phyloP scores from a whole-genome alignment of 2,113 vertebrate species.

The Etia nguti region DNA sequence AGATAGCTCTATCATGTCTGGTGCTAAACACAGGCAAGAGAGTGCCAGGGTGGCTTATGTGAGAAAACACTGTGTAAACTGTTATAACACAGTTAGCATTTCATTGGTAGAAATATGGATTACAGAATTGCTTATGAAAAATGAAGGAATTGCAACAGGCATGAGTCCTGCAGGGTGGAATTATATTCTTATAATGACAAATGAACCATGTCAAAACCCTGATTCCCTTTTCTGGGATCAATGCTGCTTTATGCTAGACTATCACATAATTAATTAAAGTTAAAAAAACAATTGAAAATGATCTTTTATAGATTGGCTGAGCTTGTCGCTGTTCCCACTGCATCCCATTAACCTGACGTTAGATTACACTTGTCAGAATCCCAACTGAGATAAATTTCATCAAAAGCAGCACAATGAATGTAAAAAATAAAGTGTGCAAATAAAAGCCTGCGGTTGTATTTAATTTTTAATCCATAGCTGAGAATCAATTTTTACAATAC shows the following conservation, averaged over 20 bases:
- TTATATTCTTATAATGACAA: neutral
- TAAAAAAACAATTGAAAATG: slow-evolving; percentile 10
- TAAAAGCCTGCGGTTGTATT: slow-evolving; percentile 25
- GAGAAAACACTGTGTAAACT: slow-evolving; percentile 43
- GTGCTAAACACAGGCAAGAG: slow-evolving; percentile 13
- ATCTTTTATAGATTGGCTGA: neutral
- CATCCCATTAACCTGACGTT: neutral
- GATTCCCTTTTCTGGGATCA: slow-evolving; percentile 4
- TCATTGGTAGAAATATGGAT: slow-evolving; percentile 38
- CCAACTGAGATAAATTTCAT: neutral
- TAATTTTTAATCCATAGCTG: slow-evolving; percentile 34
- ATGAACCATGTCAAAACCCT: slow-evolving; percentile 20
- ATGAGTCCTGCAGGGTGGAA: neutral
- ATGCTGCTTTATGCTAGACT: slow-evolving; percentile 8
- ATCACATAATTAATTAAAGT: slow-evolving; percentile 6
- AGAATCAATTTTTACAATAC: slow-evolving; percentile 43
- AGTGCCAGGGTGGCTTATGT: neutral
- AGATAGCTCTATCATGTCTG: slow-evolving; percentile 8
- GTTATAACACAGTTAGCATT: slow-evolving; percentile 24
- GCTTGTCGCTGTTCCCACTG: neutral
- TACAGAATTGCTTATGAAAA: neutral
- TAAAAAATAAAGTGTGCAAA: slow-evolving; percentile 37
- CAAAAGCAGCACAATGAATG: neutral
- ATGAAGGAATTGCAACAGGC: neutral
- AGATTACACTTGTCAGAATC: slow-evolving; percentile 21